Base-by-base conservation (phyloP, 2,113 vertebrate species). In the Notothenia rossii region DNA sequence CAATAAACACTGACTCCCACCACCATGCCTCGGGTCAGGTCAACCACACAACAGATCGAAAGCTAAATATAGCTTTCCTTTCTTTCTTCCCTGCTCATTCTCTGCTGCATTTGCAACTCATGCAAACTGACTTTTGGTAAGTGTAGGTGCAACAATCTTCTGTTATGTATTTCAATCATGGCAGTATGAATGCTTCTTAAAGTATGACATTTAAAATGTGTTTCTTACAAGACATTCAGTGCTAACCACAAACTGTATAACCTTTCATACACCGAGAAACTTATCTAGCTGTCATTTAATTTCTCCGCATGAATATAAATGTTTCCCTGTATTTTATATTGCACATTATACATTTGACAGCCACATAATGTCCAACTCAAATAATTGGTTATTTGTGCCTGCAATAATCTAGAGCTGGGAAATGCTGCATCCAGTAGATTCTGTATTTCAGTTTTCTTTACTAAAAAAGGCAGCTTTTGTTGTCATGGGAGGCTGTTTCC, bases 1-100 rank as follows among this genome's bases (percentile, higher is more conserved):
- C 70, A 65, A 72, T 53, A 83, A 78, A 75, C 68, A 54, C 29
- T 20, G 48, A 17, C 86, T 75, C 83, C 88, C 86, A 79, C 81
- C 83, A 83, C 45, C 33, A 14, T 10, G 50, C 70, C 58, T 63
- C 43, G 6, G 74, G 74, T 77, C 83, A 53, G 53, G 49, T 64
- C 60, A 61, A 14, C 33, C 8, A 13, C 65, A 72, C 29, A 67
- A 53, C n/a, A 14, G 10, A 63, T 29, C 7, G 18, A 82, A 1
- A 25, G 33, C 43, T 43, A 53, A 64, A 67, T 13, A 1, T 18
- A 25, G 33, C 6, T 51, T 33, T 43, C 40, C 4, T 2, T 2
- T 59, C 5, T 40, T 70, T 33, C 49, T 66, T 53, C 15, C 11
- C 9, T 14, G 10, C 12, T 58, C 51, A 59, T 4, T 49, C 10